Conservation (phyloP, 1,140 invertebrate species). For the Laupala kohalensis region DNA sequence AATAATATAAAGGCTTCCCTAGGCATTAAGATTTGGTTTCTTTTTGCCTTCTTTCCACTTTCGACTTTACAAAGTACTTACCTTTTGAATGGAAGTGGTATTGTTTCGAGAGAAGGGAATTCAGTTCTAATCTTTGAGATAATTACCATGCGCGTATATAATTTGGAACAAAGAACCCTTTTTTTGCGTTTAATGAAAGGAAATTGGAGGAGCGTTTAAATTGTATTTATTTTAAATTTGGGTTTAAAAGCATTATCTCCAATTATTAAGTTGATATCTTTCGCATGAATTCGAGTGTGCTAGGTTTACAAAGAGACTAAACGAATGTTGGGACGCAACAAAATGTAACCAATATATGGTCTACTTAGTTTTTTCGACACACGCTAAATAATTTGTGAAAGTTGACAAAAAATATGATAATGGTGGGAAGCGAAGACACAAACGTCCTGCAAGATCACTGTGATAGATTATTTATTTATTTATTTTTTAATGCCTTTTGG, state of each 20-base stretch:
- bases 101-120: neutral
- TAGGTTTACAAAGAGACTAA: neutral
- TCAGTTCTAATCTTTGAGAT: neutral
- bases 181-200: neutral
- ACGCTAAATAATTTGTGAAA: too few relatives aligned
- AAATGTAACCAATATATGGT: too few relatives aligned
- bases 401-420: too few relatives aligned
- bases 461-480: too few relatives aligned
- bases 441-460: too few relatives aligned
- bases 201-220: neutral
- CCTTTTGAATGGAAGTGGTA: neutral
- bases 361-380: too few relatives aligned
- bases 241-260: neutral
- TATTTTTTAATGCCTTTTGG: too few relatives aligned
- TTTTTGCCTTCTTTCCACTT: neutral
- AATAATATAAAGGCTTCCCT: neutral
- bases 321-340: too few relatives aligned
- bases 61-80: neutral
- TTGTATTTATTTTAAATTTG: neutral
- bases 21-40: neutral
- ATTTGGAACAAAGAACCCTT: neutral
- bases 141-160: neutral
- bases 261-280: neutral
- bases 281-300: neutral
- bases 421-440: too few relatives aligned